These are phyloP conservation scores for Hippopotamus amphibius DNA, from an alignment of 2,113 vertebrate species.

Conservation along the genomic window DNA sequence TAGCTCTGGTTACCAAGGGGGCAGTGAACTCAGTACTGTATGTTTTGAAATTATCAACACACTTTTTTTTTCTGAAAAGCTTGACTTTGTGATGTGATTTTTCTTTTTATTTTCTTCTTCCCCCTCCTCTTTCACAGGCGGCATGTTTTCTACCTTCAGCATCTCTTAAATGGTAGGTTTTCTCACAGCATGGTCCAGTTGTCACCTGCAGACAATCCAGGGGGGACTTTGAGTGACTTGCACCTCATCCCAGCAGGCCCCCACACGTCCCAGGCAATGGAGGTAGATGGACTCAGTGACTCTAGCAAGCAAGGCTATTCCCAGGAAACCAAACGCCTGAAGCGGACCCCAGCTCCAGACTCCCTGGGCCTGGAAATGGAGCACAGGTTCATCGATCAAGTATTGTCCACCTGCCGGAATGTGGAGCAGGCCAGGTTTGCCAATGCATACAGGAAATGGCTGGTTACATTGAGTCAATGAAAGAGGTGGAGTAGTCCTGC, in stretches of 20 bases:
- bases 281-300: conserved; percentile 91
- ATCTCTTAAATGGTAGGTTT: conserved; percentile 89
- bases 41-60: conserved; percentile 34
- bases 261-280: conserved; percentile 90
- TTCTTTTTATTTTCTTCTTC: background rate
- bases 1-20: background rate
- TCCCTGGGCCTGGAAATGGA: conserved; percentile 88
- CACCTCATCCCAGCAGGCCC: conserved; percentile 69
- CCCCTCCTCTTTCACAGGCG: conserved; percentile 86
- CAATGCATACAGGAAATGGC: conserved; percentile 95
- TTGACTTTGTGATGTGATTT: conserved; percentile 22
- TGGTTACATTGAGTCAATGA: conserved; percentile 92
- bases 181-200: conserved; percentile 62
- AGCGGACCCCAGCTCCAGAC: conserved; percentile 89
- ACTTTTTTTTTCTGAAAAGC: background rate
- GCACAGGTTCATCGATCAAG: conserved; percentile 89
- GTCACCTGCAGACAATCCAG: conserved; percentile 77
- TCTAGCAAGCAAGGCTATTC: conserved; percentile 89
- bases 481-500: conserved; percentile 61
- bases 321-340: conserved; percentile 95
- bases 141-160: conserved; percentile 93
- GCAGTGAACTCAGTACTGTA: background rate
- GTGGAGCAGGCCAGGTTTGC: conserved; percentile 94
- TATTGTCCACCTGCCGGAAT: conserved; percentile 90
- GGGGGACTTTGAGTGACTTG: conserved; percentile 82